Base-by-base conservation (phyloP, 2,888 invertebrate genomes). In the Drosophila mettleri region DNA sequence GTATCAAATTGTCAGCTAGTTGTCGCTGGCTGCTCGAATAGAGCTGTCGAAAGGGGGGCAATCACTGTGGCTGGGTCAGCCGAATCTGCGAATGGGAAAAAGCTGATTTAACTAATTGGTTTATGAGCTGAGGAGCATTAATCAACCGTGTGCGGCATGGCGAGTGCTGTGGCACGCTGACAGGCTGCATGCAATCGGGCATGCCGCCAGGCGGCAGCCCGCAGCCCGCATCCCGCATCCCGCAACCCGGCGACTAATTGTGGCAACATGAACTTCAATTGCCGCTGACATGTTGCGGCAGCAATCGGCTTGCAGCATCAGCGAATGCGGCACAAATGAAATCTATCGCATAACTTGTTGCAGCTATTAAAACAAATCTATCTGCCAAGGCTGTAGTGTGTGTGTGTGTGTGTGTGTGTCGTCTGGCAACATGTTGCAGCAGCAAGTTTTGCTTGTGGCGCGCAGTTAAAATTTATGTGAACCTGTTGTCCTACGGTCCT, bases 351-450 rank as follows among this genome's bases (percentile, higher is more conserved):
- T 76, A 74, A 69, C 79, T 72, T 77, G 65, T 59, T 29, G 68
- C 38, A 61, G 80, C 80, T 76, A 75, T 76, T 80, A 76, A 79
- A 80, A 76, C 75, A 76, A 76, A 76, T 76, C 80, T 80, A 77
- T 77, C 77, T 80, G 74, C 75, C 55, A 74, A 67, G 74, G 59
- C 74, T 74, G 74, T 55, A 74, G 76, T 41, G 20, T 64, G 16
- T 33, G 27, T 71, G 52, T 60, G 33, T 54, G 39, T 29, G 18
- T 33, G 20, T 48, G 29, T 43, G 41, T 43, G 4, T 4, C 2
- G 20, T 33, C 49, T 63, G 27, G 69, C 76, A 74, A 78, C 74
- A 78, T 74, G 74, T 78, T 74, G 74, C 78, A 55, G 64, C 68
- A 31, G 68, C 59, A 69, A 57, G 41, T 73, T 53, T 33, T 31